Conservation (phyloP, 53 echinoderm and acorn worm genomes). For the Astropecten irregularis region DNA sequence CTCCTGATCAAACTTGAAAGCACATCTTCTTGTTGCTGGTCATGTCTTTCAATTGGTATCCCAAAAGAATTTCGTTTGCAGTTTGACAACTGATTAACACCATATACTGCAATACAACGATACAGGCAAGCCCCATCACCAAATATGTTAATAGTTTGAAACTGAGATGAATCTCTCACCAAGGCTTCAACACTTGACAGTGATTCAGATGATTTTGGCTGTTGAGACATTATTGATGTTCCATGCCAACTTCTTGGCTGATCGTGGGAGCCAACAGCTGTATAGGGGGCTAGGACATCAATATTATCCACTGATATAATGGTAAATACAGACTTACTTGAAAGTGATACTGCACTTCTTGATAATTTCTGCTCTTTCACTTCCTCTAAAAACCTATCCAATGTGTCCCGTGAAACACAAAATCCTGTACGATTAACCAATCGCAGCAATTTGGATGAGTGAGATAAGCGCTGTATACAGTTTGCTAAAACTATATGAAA, state of each 20-base stretch:
- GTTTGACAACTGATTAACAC: not conserved
- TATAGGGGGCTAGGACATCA: slow-evolving; percentile 30
- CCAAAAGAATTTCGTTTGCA: not conserved
- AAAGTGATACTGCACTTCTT: not conserved
- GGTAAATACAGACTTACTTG: not conserved
- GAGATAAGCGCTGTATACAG: not conserved
- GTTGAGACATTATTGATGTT: slow-evolving; percentile 34
- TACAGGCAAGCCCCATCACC: slow-evolving; percentile 50
- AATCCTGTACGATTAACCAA: slow-evolving; percentile 23
- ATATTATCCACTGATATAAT: slow-evolving; percentile 45
- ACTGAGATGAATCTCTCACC: not conserved
- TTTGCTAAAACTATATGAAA: slow-evolving; percentile 18
- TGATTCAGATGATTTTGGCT: slow-evolving; percentile 1
- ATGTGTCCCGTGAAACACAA: slow-evolving; percentile 38
- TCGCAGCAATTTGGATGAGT: slow-evolving; percentile 15
- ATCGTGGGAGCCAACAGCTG: slow-evolving; percentile 12
- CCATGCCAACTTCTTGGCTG: slow-evolving; percentile 29
- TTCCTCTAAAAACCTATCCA: slow-evolving; percentile 32
- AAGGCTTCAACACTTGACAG: not conserved
- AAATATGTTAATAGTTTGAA: not conserved
- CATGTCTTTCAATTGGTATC: not conserved
- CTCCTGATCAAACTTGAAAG: not conserved
- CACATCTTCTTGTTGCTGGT: not conserved
- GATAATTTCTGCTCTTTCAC: not conserved
- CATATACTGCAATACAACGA: slow-evolving; percentile 29